Conservation (phyloP, 1,140 invertebrate species). For the Rhagoletis zephyria region DNA sequence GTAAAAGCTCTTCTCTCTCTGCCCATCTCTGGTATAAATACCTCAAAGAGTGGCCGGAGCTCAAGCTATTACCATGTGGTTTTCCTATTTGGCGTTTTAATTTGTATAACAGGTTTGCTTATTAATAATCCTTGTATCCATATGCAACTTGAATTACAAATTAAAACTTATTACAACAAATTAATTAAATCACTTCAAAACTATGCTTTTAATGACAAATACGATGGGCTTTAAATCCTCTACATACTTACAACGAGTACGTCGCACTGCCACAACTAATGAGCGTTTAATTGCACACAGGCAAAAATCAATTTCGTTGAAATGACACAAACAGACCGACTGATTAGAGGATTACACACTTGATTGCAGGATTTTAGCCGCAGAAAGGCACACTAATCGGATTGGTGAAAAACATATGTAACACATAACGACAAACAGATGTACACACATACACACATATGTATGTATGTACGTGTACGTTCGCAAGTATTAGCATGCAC, state of each 20-base stretch:
- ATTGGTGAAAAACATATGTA: slow-evolving; percentile 36
- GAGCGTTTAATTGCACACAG: slow-evolving; percentile 39
- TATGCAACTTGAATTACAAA: not conserved
- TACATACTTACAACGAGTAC: not conserved
- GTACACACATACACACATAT: not conserved
- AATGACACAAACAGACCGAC: not conserved
- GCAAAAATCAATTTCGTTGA: not conserved
- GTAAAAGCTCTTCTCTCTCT: no score
- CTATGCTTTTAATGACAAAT: not conserved
- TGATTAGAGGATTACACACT: slow-evolving; percentile 41
- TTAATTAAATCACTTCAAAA: not conserved
- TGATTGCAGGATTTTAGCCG: slow-evolving; percentile 38
- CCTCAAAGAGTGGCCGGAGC: no score
- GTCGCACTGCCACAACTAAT: not conserved
- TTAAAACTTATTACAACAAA: slow-evolving; percentile 8
- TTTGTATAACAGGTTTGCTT: no score
- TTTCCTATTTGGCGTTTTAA: no score
- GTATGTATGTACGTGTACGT: no score
- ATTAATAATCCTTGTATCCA: no score
- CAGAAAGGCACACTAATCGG: slow-evolving; percentile 33
- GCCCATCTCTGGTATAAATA: no score
- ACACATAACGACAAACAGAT: not conserved
- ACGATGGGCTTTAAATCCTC: not conserved
- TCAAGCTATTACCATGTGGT: no score
- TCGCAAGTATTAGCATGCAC: no score